Percentiles rank a stretch among this genome's conserved stretches.
phyloP scores from a whole-genome alignment of 2,797 vertebrate genomes.

The Artibeus jamaicensis region DNA sequence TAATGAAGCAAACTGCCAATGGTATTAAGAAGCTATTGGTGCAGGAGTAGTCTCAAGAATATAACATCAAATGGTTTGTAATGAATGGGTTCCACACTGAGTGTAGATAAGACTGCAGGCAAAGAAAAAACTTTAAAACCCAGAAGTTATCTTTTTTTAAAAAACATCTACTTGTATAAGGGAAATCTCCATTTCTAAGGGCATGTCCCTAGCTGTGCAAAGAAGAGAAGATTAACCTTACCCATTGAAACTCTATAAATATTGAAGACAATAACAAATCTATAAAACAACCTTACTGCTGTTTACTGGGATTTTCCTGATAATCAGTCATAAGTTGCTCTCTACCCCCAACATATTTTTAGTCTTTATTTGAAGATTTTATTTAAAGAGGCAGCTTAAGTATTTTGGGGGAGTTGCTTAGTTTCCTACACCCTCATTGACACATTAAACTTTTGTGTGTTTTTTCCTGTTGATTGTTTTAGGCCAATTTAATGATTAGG shows the following conservation, averaged over 20 bases:
- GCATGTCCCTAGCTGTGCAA: background rate
- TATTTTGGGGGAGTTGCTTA: background rate
- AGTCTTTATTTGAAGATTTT: background rate
- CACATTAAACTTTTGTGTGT: background rate
- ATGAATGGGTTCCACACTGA: background rate
- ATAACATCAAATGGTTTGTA: background rate
- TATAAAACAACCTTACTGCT: background rate
- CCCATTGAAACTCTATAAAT: background rate
- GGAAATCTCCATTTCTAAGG: background rate
- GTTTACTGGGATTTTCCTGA: background rate
- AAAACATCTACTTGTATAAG: background rate
- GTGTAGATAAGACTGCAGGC: background rate
- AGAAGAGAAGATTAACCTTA: background rate
- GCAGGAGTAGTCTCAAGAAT: background rate
- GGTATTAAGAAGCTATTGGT: background rate
- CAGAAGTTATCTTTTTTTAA: background rate
- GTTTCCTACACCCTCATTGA: background rate
- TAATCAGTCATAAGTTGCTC: background rate
- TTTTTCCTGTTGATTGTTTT: background rate
- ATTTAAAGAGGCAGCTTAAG: background rate
- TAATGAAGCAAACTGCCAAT: background rate
- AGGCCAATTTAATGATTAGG: background rate
- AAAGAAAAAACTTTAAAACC: background rate
- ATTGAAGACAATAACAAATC: background rate
- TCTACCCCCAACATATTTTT: background rate